phyloP scores from a whole-genome alignment of 2,113 vertebrate species.

The Neopipo cinnamomea region DNA sequence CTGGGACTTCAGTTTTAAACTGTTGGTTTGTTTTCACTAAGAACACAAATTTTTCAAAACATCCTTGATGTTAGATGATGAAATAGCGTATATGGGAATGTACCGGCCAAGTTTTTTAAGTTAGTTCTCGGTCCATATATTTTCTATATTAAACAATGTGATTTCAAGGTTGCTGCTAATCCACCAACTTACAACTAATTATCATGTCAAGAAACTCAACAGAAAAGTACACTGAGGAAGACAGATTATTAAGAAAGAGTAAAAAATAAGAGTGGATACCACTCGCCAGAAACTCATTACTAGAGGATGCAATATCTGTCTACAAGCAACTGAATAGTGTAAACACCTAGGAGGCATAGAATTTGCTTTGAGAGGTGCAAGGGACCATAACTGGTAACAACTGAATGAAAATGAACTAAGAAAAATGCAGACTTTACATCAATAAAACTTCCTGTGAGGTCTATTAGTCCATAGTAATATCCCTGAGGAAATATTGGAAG shows the following conservation, averaged over 20 bases:
- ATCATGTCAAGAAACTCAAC: background rate
- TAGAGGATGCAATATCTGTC: background rate
- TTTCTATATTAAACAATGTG: background rate
- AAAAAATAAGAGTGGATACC: background rate
- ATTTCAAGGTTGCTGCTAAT: background rate
- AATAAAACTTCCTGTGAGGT: constrained; percentile 14
- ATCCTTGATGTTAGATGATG: background rate
- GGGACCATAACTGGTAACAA: background rate
- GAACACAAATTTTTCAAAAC: background rate
- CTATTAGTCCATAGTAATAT: background rate
- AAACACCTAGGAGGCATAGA: background rate
- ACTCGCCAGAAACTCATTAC: background rate
- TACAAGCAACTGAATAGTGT: background rate
- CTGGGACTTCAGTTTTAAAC: background rate
- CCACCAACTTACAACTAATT: background rate
- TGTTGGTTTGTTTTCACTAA: background rate
- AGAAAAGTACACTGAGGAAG: background rate
- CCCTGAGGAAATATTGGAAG: background rate
- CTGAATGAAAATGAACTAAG: background rate
- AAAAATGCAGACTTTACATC: background rate
- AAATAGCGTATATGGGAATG: background rate
- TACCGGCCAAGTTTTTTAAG: background rate
- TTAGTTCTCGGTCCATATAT: background rate
- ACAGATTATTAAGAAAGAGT: background rate
- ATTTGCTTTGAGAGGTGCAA: background rate